These are phyloP conservation scores for Diachasma alloeum DNA, from an alignment of 1,140 invertebrate genomes.

Conservation along the genomic window DNA sequence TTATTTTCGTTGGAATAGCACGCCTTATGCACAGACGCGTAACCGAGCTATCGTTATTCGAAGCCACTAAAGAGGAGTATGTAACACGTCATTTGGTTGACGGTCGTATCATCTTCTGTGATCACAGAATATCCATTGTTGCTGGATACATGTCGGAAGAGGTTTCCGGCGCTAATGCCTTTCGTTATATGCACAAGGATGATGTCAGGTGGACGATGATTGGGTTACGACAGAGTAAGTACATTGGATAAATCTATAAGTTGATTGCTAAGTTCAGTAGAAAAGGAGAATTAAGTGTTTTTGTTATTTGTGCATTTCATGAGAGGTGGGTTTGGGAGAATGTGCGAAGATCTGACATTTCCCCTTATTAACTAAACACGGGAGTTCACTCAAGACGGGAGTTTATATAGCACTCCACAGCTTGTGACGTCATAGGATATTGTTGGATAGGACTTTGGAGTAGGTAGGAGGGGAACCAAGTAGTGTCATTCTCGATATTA, in stretches of 20 bases:
- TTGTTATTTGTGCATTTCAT: too few relatives aligned
- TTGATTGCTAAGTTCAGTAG: too few relatives aligned
- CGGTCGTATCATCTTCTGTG: slow-evolving; percentile 83
- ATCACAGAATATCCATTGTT: slow-evolving; percentile 84
- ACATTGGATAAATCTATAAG: background rate
- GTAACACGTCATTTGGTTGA: slow-evolving; percentile 84
- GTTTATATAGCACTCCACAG: too few relatives aligned
- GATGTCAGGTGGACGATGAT: slow-evolving; percentile 85
- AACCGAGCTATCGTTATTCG: slow-evolving; percentile 73
- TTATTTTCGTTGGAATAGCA: slow-evolving; percentile 75
- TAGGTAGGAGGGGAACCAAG: too few relatives aligned
- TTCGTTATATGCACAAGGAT: slow-evolving; percentile 86
- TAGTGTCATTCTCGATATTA: too few relatives aligned
- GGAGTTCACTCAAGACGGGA: too few relatives aligned
- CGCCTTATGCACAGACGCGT: slow-evolving; percentile 73
- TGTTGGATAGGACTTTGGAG: too few relatives aligned
- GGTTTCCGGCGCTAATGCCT: slow-evolving; percentile 81
- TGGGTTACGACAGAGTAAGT: slow-evolving; percentile 83
- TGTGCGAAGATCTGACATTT: too few relatives aligned
- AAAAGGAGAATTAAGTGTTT: too few relatives aligned
- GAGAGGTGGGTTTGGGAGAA: too few relatives aligned
- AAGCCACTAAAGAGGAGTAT: slow-evolving; percentile 83
- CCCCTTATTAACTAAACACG: too few relatives aligned
- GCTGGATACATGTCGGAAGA: slow-evolving; percentile 87
- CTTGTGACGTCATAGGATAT: too few relatives aligned